Base-by-base conservation (phyloP, 2,888 invertebrate genomes). In the Acronicta alni region DNA sequence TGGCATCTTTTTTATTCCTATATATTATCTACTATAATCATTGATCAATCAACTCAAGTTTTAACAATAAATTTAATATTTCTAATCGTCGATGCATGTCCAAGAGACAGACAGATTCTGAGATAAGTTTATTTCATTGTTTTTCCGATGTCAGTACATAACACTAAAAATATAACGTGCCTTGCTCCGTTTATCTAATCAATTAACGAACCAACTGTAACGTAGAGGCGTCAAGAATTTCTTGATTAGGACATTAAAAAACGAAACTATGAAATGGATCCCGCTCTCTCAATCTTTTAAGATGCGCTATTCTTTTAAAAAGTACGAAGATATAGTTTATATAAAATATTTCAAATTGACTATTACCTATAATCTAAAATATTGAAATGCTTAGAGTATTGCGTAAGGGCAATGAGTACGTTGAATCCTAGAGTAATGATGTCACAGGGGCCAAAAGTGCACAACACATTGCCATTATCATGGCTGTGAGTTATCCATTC, bases 171-270 rank as follows among this genome's bases (percentile, higher is more conserved):
- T 69, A 64, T 32, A 42, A 20, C 35, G 52, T 42, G 45, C 37
- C 49, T 55, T 54, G 51, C 54, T 55, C 64, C 41, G 52, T 51
- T 57, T 32, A 56, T 61, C 57, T 67, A 57, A 67, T 68, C 66
- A 69, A 57, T 60, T 61, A 69, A 70, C 69, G 51, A 70, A 69
- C 69, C 47, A 70, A 69, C 70, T 70, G 69, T 65, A 60, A 71
- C 62, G 54, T 45, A 37, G 17, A 70, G 69, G 77, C 77, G 80
- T 73, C 75, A 72, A 81, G 81, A 81, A 85, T 85, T 76, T 82
- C 76, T 80, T 86, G 82, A 86, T 84, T 83, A 85, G 83, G 75
- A 80, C 77, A 79, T 82, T n/a, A 80, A 81, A 61, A 68, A 55
- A 78, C 45, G 32, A 57, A 42, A 39, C 38, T 32, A 26, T 10